Conservation (phyloP, 2,797 vertebrate genomes). For the Acrossocheilus fasciatus region DNA sequence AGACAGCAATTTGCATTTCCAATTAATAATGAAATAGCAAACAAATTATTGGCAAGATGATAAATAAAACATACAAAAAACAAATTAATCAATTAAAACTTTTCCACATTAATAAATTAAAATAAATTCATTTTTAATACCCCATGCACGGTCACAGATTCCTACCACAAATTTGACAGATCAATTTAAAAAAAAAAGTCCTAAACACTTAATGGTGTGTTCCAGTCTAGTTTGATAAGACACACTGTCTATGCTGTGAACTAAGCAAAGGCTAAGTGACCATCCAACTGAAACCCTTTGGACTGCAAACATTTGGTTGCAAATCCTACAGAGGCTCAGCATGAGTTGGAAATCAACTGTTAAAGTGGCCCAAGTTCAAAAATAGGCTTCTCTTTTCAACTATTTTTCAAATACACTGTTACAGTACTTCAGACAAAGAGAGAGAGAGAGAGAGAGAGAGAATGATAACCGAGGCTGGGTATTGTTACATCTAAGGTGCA, state of each 20-base stretch:
- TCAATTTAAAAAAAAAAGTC: not conserved
- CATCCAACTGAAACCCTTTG: slow-evolving; percentile 6
- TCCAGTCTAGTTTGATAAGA: not conserved
- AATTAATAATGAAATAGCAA: not conserved
- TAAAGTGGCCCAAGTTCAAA: slow-evolving; percentile 13
- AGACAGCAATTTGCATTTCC: not conserved
- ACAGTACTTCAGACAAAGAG: not conserved
- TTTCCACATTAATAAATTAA: not conserved
- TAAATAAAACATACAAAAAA: not conserved
- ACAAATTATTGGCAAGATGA: not conserved
- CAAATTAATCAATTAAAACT: not conserved
- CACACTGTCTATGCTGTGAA: not conserved
- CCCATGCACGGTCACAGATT: not conserved
- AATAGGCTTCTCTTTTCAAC: not conserved
- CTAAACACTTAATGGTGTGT: not conserved
- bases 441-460: not conserved
- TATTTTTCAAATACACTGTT: not conserved
- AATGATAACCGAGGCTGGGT: not conserved
- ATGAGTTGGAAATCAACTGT: slow-evolving; percentile 8
- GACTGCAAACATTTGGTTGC: slow-evolving; percentile 27
- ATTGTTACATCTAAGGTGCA: not conserved
- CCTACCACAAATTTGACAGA: not conserved
- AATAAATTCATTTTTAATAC: not conserved
- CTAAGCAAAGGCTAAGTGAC: not conserved
- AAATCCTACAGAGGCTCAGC: slow-evolving; percentile 9